Evolutionary conservation across 2,113 vertebrate genomes (phyloP), one percentile per base, ranked within the genome.

Genomic region (Leucoraja erinaceus): DNA sequence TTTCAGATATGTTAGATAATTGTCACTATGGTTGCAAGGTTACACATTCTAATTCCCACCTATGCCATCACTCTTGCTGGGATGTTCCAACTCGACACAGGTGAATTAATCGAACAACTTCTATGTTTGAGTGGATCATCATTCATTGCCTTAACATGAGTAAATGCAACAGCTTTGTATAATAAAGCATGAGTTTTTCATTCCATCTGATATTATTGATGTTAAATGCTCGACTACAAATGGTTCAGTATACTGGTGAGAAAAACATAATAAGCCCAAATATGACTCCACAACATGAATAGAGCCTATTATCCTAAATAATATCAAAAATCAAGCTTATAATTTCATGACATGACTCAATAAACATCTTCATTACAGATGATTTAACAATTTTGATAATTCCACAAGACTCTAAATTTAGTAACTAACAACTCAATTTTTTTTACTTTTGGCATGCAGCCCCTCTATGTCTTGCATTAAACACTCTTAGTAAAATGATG

Each of bases 271-370:
- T 61, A 90, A 66, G n/a, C 68, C 59, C 61, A 90, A 91, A 72
- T 22, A 91, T 74, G 66, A 91, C 8, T 72, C 33, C 66, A 91
- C 20, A 74, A 68, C 38, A 54, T 91, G 90, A 91, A 91, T 20
- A 90, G 63, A 47, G 88, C 88, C 88, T 91, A 72, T 91, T 91
- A 91, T 91, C 38, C n/a, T 91, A 38, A 90, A 90, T 70, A 90
- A 90, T 38, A 31, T 90, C 68, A 91, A 72, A 68, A 72, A n/a
- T 8, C 38, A 72, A 72, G 90, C 68, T 54, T 68, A 72, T 38
- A 38, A 91, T 74, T 91, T 91, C 72, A 91, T 91, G 66, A 91
- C 90, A 90, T 70, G 18, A 72, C 72, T 91, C 90, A 91, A 91
- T 91, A 91, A 91, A 72, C 68, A 91, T 72, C 38, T 54, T 72